Base-by-base conservation (phyloP, 2,113 vertebrate species). In the Hipposideros armiger region DNA sequence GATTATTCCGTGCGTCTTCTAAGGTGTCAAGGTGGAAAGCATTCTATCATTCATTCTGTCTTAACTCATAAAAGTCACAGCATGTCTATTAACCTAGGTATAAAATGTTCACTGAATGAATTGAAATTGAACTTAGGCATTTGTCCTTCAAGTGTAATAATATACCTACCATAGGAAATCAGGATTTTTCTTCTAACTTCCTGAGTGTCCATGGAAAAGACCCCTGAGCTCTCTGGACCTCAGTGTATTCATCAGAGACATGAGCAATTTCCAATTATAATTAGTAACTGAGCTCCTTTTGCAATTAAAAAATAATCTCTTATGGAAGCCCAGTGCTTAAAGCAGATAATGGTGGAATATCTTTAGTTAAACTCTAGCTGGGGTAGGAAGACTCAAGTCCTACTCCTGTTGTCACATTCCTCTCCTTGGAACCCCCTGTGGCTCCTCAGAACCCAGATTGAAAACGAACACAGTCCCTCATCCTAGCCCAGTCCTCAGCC, bases 21-120 rank as follows among this genome's bases (percentile, higher is more conserved):
- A 92, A 93, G 77, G 14, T 84, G 47, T 76, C 80, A 81, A 67
- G 42, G 47, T 81, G 20, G 76, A 87, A 84, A 96, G 19, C n/a
- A 84, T 84, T 66, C 19, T 36, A 67, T 90, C 76, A 90, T 52
- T 72, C 22, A 40, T 28, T 88, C 77, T 7, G 22, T 82, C 94
- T 82, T 70, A 50, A 50, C 73, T 91, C 82, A n/a, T 92, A 87
- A 70, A 90, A 88, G 66, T 88, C 86, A 50, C n/a, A 83, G 40
- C 45, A 62, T 58, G n/a, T 67, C 88, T 81, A 60, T 92, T 92
- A 97, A 82, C 17, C 70, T 90, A 56, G 36, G 32, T 58, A 78
- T 69, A 70, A 97, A 84, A n/a, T 54, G 40, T 70, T 74, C 62
- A n/a, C 87, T 17, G 54, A 91, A 70, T 81, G 40, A 83, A 64